These are phyloP conservation scores for Murina feae DNA, from an alignment of 2,113 vertebrate genomes.

Conservation along the genomic window DNA sequence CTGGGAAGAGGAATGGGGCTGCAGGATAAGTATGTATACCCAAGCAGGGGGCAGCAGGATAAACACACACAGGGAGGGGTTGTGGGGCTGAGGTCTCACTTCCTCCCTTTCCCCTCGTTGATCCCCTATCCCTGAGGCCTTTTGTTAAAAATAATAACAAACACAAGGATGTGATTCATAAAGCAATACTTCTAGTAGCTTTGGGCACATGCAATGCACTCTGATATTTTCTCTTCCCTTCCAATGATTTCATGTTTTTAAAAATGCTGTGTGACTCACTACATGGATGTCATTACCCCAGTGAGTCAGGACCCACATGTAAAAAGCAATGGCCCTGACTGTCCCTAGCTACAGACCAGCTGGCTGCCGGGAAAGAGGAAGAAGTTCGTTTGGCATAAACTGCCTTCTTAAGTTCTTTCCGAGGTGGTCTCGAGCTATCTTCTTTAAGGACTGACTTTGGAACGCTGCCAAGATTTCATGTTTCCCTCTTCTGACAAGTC, in stretches of 20 bases:
- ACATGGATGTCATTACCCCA: neutral
- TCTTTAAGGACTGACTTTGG: neutral
- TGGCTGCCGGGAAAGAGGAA: neutral
- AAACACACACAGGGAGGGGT: neutral
- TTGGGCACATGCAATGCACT: neutral
- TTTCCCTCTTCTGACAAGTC: neutral
- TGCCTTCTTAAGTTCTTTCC: neutral
- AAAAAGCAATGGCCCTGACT: neutral
- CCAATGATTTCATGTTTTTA: neutral
- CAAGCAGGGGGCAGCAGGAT: neutral
- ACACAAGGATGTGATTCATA: neutral
- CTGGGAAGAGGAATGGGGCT: neutral
- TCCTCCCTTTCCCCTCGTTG: constrained; percentile 48
- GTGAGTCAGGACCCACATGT: neutral
- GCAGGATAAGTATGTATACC: too few relatives aligned
- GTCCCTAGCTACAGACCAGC: neutral
- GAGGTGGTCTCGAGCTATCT: neutral
- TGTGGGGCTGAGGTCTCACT: constrained; percentile 56
- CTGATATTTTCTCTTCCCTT: neutral
- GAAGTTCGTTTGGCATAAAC: neutral
- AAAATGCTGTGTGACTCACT: neutral
- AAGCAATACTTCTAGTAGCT: neutral
- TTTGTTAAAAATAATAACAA: constrained; percentile 75
- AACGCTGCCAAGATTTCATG: neutral
- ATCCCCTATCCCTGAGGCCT: constrained; percentile 65